A percentile compares a stretch with the other conserved stretches of the same genome.
Evolutionary conservation across 2,113 vertebrate genomes (phyloP).

Genomic region (Pomatostomus ruficeps): DNA sequence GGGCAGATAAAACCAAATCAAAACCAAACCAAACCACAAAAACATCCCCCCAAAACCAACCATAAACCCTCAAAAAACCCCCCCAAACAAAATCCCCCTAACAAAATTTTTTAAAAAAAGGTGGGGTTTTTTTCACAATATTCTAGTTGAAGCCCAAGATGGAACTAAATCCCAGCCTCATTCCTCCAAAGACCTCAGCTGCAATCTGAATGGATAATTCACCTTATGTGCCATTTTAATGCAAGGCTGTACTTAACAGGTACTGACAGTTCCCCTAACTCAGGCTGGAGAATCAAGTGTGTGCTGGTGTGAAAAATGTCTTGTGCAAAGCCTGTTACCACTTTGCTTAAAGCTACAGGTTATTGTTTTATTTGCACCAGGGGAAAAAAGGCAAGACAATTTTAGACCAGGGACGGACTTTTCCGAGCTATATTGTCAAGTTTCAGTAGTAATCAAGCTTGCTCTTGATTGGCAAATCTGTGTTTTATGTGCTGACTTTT

Average conservation of each 20-base stretch:
- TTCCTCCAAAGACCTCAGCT: neutral
- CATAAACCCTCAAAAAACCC: neutral
- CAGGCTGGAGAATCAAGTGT: neutral
- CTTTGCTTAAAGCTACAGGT: neutral
- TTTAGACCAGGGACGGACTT: neutral
- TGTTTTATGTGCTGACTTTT: neutral
- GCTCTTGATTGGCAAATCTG: neutral
- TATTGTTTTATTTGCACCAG: neutral
- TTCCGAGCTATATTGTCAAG: neutral
- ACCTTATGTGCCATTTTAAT: neutral
- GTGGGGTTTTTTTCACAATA: neutral
- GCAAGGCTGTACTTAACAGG: neutral
- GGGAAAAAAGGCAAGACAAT: neutral
- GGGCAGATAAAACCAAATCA: neutral
- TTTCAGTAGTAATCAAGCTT: neutral
- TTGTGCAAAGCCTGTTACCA: neutral
- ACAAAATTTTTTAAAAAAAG: neutral
- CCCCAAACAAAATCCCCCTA: neutral
- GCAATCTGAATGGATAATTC: neutral
- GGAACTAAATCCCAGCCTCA: neutral
- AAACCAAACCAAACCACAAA: neutral
- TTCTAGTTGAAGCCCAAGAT: neutral
- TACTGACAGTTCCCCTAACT: neutral
- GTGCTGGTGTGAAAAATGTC: neutral
- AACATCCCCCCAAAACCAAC: fast-evolving